phyloP scores from a whole-genome alignment of 2,113 vertebrate species.

The Hydrochoerus hydrochaeris region DNA sequence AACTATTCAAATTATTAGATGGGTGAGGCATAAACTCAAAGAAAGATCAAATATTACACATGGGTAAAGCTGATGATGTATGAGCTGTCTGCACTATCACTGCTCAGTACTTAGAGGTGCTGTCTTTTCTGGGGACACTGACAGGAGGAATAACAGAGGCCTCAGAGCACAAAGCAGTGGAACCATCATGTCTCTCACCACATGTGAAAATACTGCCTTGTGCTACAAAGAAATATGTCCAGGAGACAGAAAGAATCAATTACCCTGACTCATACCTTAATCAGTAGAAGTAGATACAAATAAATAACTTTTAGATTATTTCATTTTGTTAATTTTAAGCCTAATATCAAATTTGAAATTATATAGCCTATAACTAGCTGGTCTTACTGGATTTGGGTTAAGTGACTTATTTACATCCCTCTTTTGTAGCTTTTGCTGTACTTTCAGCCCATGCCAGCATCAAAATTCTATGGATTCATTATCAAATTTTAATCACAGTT shows the following conservation, averaged over 20 bases:
- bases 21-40: not conserved
- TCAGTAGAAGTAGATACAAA: constrained; percentile 39
- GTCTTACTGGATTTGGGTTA: not conserved
- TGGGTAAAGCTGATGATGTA: not conserved
- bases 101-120: not conserved
- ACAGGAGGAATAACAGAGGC: not conserved
- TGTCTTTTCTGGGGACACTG: not conserved
- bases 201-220: constrained; percentile 65
- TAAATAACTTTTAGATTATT: constrained; percentile 24
- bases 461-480: not conserved
- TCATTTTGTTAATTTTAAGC: constrained; percentile 35
- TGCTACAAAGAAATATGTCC: constrained; percentile 50
- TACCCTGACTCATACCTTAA: constrained; percentile 16
- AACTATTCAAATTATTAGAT: not conserved
- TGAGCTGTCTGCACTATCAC: not conserved
- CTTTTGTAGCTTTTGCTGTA: not conserved
- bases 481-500: not conserved
- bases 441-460: not conserved
- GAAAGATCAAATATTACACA: not conserved
- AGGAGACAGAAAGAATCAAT: constrained; percentile 37
- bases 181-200: not conserved
- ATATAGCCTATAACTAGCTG: not conserved
- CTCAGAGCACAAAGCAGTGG: constrained; percentile 50
- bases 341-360: constrained; percentile 40
- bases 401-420: not conserved